Evolutionary conservation across 2,888 invertebrate genomes (phyloP).

Genomic region (Pilophorus perplexus): DNA sequence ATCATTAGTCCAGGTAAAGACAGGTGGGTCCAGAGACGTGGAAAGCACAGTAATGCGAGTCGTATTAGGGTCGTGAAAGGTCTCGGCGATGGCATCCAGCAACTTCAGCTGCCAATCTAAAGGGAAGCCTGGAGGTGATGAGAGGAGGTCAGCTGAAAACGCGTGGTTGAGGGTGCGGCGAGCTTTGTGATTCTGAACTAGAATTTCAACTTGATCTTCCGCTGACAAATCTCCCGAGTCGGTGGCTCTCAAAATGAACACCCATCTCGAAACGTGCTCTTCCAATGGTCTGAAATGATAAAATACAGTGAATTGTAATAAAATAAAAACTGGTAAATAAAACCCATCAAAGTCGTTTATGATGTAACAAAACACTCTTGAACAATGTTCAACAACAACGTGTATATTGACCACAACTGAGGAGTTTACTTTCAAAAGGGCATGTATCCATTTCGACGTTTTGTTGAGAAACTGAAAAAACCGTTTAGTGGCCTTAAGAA

Average conservation of each 20-base stretch:
- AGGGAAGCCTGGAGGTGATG: conserved; percentile 48
- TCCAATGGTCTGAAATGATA: conserved; percentile 72
- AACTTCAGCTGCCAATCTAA: conserved; percentile 73
- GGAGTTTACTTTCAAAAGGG: too few species aligned
- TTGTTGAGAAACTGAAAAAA: too few species aligned
- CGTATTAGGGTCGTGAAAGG: conserved; percentile 55
- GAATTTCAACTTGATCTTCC: conserved; percentile 61
- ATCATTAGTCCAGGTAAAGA: conserved; percentile 83
- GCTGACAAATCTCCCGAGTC: conserved; percentile 74
- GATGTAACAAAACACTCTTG: too few species aligned
- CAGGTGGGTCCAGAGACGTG: conserved; percentile 61
- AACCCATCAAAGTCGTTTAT: too few species aligned
- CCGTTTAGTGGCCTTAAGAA: too few species aligned
- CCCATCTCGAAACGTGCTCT: conserved; percentile 76
- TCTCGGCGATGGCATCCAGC: conserved; percentile 59
- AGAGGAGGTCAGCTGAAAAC: conserved; percentile 32
- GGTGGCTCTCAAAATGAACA: conserved; percentile 74
- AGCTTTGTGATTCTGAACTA: conserved; percentile 75
- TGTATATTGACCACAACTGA: too few species aligned
- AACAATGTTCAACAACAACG: too few species aligned
- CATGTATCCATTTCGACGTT: too few species aligned
- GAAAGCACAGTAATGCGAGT: conserved; percentile 69
- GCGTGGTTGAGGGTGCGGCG: conserved; percentile 73
- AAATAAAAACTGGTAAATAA: too few species aligned
- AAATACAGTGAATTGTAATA: not conserved